A percentile compares a stretch with the other conserved stretches of the same genome.
phyloP scores from a whole-genome alignment of 2,113 vertebrate species.

The Oryzias melastigma region DNA sequence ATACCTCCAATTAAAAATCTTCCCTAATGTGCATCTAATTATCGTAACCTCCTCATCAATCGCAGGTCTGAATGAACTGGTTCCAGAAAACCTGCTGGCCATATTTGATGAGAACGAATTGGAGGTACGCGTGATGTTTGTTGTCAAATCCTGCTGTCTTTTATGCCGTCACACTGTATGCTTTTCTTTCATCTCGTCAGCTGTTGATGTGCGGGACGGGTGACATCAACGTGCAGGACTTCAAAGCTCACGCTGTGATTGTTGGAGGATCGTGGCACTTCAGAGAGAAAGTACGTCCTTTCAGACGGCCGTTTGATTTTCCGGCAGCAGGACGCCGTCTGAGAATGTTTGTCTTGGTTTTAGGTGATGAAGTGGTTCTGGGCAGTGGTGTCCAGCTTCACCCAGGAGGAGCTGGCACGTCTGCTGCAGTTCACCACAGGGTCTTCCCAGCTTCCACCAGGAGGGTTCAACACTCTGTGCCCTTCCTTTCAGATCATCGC shows the following conservation, averaged over 20 bases:
- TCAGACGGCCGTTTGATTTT: not conserved
- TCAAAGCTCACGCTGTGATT: constrained; percentile 95
- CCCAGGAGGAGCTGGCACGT: constrained; percentile 95
- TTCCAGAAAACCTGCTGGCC: constrained; percentile 96
- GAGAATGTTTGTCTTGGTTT: not conserved
- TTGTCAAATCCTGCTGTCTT: constrained; percentile 6
- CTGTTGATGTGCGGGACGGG: constrained; percentile 98
- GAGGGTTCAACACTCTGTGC: constrained; percentile 95
- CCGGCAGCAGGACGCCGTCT: not conserved
- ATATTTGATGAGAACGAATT: constrained; percentile 99
- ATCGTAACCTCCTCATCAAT: constrained; percentile 47
- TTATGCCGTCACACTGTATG: not conserved
- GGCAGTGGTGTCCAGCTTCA: constrained; percentile 97
- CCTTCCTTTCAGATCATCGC: constrained; percentile 99
- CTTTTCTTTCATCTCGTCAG: constrained; percentile 63
- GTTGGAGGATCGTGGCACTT: constrained; percentile 98
- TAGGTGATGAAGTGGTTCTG: constrained; percentile 99
- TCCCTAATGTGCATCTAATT: constrained; percentile 17
- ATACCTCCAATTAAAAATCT: constrained; percentile 10
- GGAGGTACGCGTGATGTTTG: constrained; percentile 80
- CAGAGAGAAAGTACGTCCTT: constrained; percentile 87
- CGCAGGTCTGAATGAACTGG: constrained; percentile 93
- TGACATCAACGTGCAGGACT: constrained; percentile 95
- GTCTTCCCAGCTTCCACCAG: constrained; percentile 94
- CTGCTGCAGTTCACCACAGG: constrained; percentile 98